Conservation (phyloP, 2,113 vertebrate genomes). For the Meleagris gallopavo region DNA sequence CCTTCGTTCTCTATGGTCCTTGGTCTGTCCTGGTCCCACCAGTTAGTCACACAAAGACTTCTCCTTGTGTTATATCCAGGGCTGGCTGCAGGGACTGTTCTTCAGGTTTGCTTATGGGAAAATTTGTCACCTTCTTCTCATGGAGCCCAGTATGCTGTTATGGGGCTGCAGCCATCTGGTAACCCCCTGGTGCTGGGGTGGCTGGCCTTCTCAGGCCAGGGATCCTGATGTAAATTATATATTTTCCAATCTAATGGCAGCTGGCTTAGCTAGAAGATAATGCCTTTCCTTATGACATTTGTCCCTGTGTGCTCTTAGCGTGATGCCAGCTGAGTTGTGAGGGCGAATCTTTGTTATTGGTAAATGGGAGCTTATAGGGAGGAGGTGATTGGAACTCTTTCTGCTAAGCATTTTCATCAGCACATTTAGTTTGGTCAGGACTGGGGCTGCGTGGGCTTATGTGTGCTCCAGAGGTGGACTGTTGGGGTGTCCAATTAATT, state of each 20-base stretch:
- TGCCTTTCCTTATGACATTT: background rate
- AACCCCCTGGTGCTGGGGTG: background rate
- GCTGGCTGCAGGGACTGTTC: background rate
- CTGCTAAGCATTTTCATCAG: background rate
- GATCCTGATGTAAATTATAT: background rate
- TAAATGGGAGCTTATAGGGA: background rate
- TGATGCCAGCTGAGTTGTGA: background rate
- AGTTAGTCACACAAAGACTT: fast-evolving
- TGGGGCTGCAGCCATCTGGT: background rate
- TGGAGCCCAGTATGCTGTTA: background rate
- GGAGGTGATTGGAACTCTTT: background rate
- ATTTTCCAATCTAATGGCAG: background rate
- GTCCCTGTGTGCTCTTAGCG: fast-evolving
- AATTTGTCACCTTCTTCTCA: background rate
- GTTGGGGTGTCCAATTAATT: background rate
- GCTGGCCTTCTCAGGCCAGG: background rate
- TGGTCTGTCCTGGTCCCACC: background rate
- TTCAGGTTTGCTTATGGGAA: background rate
- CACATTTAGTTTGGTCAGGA: background rate
- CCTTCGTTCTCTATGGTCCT: background rate
- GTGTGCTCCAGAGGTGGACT: background rate
- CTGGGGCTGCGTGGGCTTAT: background rate
- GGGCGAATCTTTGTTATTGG: background rate
- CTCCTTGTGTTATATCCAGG: background rate
- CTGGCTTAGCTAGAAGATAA: background rate